phyloP scores from a whole-genome alignment of 2,797 vertebrate genomes.

The Gambusia yucatana region DNA sequence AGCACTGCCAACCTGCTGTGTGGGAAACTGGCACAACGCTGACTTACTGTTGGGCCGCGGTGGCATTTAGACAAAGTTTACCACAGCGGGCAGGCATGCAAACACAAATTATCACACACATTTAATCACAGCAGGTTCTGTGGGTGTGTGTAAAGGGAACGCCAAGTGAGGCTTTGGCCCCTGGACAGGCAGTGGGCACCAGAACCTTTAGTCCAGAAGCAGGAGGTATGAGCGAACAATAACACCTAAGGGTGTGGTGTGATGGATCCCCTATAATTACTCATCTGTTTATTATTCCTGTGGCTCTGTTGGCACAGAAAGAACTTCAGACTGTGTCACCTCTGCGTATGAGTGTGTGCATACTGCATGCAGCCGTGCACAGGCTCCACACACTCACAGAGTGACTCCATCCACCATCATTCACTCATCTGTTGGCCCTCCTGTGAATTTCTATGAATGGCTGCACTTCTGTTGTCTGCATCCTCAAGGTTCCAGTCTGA shows the following conservation, averaged over 20 bases:
- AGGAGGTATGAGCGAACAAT: conserved; percentile 61
- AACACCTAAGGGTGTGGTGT: conserved; percentile 31
- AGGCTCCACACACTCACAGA: conserved; percentile 2
- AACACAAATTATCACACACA: conserved; percentile 30
- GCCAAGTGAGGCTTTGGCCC: conserved; percentile 59
- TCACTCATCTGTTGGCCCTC: conserved; percentile 39
- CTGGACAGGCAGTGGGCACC: conserved; percentile 57
- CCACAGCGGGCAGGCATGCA: conserved; percentile 20
- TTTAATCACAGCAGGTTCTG: conserved; percentile 50
- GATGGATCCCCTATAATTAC: conserved; percentile 57
- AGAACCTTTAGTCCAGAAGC: conserved; percentile 49
- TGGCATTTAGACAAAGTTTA: conserved; percentile 68
- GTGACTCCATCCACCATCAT: conserved; percentile 41
- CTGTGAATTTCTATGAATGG: conserved; percentile 48
- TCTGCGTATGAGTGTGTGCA: conserved; percentile 16
- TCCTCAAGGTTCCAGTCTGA: conserved; percentile 18
- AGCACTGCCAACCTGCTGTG: conserved; percentile 55
- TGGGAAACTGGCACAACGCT: conserved; percentile 64
- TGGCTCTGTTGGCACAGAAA: conserved; percentile 33
- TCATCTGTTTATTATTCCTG: conserved; percentile 69
- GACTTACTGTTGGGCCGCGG: conserved; percentile 48
- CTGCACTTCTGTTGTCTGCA: conserved; percentile 19
- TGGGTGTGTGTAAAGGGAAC: conserved; percentile 63
- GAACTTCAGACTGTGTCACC: conserved; percentile 10
- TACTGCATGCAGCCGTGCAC: conserved; percentile 17